Percentiles rank a stretch among this genome's conserved stretches.
phyloP scores from a whole-genome alignment of 2,888 invertebrate genomes.

The Rotaria socialis region DNA sequence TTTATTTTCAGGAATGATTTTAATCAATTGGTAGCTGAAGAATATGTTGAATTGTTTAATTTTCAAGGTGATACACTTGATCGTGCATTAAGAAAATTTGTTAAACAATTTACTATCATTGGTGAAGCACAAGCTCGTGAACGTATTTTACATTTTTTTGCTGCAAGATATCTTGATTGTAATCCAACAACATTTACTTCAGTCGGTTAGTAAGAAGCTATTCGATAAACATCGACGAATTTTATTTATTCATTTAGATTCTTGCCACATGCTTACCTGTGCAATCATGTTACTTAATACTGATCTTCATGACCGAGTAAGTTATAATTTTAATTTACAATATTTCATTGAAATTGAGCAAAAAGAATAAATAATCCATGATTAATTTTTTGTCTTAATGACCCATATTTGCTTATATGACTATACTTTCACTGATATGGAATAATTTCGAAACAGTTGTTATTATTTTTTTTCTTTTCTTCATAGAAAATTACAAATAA shows the following conservation, averaged over 20 bases:
- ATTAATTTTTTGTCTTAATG: not conserved
- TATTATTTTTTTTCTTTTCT: constrained; percentile 38
- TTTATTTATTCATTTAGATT: constrained; percentile 65
- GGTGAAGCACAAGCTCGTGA: constrained; percentile 98
- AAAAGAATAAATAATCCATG: too few relatives aligned
- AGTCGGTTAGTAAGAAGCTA: constrained; percentile 72
- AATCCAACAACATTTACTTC: constrained; percentile 90
- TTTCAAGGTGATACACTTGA: constrained; percentile 84
- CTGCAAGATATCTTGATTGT: constrained; percentile 85
- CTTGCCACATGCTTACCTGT: constrained; percentile 94
- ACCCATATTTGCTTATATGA: constrained; percentile 14
- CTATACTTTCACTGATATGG: not conserved
- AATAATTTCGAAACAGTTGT: too few relatives aligned
- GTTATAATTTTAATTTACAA: constrained; percentile 27
- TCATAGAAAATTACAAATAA: constrained; percentile 64
- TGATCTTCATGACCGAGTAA: constrained; percentile 74
- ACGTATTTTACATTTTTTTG: constrained; percentile 91
- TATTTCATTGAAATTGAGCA: too few relatives aligned
- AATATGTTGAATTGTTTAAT: constrained; percentile 89
- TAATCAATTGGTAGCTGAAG: constrained; percentile 88
- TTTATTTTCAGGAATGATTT: constrained; percentile 79
- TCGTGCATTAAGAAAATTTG: constrained; percentile 83
- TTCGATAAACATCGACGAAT: too few relatives aligned
- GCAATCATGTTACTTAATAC: constrained; percentile 97
- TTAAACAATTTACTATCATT: constrained; percentile 81